Evolutionary conservation across 92 coral and sea anemone species (phyloP).

Genomic region (Bergia puertoricense): DNA sequence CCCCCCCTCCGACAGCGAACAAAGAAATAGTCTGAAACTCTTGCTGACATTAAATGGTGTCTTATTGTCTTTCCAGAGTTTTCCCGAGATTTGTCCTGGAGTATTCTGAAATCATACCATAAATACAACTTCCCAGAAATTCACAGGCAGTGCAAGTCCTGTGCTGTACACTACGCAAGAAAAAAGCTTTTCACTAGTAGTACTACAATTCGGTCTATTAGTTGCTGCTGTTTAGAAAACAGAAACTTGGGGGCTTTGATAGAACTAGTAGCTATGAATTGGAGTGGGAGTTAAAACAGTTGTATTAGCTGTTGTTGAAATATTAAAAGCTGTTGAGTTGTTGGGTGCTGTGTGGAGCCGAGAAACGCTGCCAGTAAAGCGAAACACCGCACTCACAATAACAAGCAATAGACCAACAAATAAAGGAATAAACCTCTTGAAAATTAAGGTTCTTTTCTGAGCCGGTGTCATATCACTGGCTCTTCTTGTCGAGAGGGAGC

Average conservation of each 20-base stretch:
- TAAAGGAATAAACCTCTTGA: conserved; percentile 15
- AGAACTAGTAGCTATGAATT: neutral
- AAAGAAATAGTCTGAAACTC: too few species aligned
- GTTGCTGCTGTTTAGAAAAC: too few species aligned
- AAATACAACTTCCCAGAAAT: too few species aligned
- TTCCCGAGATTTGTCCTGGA: too few species aligned
- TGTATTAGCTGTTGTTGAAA: neutral
- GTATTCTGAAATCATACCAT: too few species aligned
- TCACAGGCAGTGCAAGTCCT: too few species aligned
- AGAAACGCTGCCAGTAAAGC: neutral
- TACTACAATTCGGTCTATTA: too few species aligned
- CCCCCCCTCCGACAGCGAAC: too few species aligned
- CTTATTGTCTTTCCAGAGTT: too few species aligned
- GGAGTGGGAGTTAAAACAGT: conserved; percentile 7
- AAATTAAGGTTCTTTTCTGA: conserved; percentile 21
- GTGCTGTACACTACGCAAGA: too few species aligned
- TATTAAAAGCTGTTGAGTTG: neutral
- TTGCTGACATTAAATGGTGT: too few species aligned
- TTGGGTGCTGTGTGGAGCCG: neutral
- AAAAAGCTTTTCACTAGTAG: too few species aligned
- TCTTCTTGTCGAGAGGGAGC: neutral
- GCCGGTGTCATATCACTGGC: conserved; percentile 19
- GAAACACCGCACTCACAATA: conserved; percentile 7
- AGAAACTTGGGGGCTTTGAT: conserved; percentile 4
- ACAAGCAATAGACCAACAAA: conserved; percentile 10